Conservation (phyloP, 1,140 invertebrate species). For the Phocides pigmalion region DNA sequence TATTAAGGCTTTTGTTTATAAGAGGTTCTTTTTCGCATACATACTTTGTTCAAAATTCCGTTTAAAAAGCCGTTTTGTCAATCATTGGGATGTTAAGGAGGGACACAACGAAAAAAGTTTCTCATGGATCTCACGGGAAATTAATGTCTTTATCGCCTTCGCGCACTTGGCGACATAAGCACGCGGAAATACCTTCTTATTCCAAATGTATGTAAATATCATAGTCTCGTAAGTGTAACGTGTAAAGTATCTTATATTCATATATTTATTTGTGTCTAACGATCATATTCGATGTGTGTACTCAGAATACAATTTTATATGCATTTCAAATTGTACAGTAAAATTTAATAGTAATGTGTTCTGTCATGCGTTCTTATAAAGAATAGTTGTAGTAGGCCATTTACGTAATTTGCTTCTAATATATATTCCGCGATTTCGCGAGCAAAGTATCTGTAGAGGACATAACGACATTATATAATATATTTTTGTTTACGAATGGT, state of each 20-base stretch:
- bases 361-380: conserved; percentile 34
- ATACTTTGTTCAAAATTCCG: conserved; percentile 79
- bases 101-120: conserved; percentile 49
- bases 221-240: conserved; percentile 44
- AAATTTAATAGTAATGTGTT: conserved; percentile 28
- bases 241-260: conserved; percentile 30
- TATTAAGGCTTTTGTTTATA: conserved; percentile 51
- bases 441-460: conserved; percentile 1
- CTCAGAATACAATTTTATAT: conserved; percentile 15
- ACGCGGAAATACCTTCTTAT: conserved; percentile 18
- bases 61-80: conserved; percentile 46
- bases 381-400: conserved; percentile 8
- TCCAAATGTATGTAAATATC: conserved; percentile 44
- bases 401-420: conserved; percentile 17
- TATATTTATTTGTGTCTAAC: conserved; percentile 23
- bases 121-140: conserved; percentile 24
- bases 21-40: conserved; percentile 81
- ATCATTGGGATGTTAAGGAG: conserved; percentile 38
- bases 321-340: conserved; percentile 32
- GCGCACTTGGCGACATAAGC: conserved; percentile 2
- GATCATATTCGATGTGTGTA: conserved; percentile 17
- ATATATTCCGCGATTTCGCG: conserved; percentile 1
- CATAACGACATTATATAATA: conserved; percentile 1
- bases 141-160: conserved; percentile 7
- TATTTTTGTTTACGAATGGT: conserved; percentile 35